Evolutionary conservation across 2,888 invertebrate genomes (phyloP).

Genomic region (Mimachlamys varia): DNA sequence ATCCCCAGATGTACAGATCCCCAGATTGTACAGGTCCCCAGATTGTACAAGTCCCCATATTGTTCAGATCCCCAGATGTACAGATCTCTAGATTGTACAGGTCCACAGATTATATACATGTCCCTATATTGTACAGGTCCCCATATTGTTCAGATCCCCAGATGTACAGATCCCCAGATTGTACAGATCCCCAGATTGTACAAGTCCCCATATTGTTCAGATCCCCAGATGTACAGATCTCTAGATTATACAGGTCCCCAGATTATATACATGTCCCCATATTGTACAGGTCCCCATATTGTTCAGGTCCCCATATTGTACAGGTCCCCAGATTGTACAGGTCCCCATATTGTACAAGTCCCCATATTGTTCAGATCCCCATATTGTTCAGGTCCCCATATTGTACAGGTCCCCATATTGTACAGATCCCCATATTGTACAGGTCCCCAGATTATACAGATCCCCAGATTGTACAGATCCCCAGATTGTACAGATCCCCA

Average conservation of each 20-base stretch:
- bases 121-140: neutral
- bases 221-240: neutral
- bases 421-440: no score
- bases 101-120: neutral
- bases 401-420: no score
- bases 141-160: no score
- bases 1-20: no score
- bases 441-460: neutral
- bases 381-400: no score
- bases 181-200: neutral
- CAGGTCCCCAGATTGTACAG: neutral
- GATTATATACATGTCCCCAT: neutral
- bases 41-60: no score
- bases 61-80: neutral
- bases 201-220: no score
- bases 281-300: neutral
- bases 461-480: neutral
- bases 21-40: neutral
- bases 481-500: no score
- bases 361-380: no score
- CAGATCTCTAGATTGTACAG: neutral
- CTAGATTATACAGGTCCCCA: neutral
- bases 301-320: no score
- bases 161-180: no score
- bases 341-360: no score